A percentile compares a stretch with the other conserved stretches of the same genome.
These are phyloP conservation scores for Cantharis lateralis DNA, from an alignment of 2,888 invertebrate species.

Conservation along the genomic window DNA sequence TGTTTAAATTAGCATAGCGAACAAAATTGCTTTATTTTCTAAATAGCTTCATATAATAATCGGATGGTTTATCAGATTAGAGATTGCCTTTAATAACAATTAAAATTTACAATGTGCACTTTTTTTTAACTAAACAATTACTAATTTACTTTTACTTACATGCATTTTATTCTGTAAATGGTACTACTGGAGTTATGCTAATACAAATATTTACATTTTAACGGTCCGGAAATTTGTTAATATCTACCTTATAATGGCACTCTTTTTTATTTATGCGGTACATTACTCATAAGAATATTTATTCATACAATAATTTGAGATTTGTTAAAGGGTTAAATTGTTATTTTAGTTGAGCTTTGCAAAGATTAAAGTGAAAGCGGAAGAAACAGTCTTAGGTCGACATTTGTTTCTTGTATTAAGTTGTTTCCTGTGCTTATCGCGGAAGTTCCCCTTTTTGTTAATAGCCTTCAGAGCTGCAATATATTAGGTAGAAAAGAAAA, in stretches of 20 bases:
- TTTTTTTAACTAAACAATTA: not conserved
- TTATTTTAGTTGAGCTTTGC: not conserved
- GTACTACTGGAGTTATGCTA: not conserved
- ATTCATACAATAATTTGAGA: not conserved
- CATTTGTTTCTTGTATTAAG: slow-evolving; percentile 40
- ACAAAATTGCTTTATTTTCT: not conserved
- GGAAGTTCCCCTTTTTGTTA: slow-evolving; percentile 31
- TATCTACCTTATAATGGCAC: not conserved
- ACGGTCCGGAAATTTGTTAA: not conserved
- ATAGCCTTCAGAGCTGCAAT: slow-evolving; percentile 29
- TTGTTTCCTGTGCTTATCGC: slow-evolving; percentile 38
- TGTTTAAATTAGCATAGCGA: not conserved
- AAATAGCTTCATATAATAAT: not conserved
- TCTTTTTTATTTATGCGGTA: not conserved
- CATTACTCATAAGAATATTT: not conserved
- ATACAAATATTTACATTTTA: not conserved
- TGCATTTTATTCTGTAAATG: not conserved
- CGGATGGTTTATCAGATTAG: not conserved
- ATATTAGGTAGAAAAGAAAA: slow-evolving; percentile 31
- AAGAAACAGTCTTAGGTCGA: slow-evolving; percentile 19
- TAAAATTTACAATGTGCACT: not conserved
- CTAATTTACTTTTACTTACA: not conserved
- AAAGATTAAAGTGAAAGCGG: slow-evolving; percentile 6
- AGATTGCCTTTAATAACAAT: not conserved
- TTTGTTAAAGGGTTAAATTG: not conserved